Evolutionary conservation across 2,113 vertebrate species (phyloP).

Genomic region (Pitta sordida): DNA sequence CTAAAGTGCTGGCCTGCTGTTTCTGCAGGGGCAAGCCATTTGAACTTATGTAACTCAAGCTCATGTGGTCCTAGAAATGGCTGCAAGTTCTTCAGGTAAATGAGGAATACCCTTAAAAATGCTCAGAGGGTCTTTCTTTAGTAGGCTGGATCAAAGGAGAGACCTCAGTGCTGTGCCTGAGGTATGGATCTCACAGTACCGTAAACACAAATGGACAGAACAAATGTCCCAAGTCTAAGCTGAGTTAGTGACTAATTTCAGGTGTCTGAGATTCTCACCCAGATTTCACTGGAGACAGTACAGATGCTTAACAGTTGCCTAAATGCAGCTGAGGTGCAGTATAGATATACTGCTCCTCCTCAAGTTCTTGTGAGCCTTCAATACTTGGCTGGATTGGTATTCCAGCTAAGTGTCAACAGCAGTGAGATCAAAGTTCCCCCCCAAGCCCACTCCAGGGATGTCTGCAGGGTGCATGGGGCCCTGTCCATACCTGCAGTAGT

Average conservation of each 20-base stretch:
- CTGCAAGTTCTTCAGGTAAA: background rate
- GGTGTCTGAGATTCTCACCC: background rate
- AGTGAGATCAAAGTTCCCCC: background rate
- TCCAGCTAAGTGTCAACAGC: background rate
- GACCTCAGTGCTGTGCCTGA: background rate
- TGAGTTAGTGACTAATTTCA: background rate
- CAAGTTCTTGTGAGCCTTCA: background rate
- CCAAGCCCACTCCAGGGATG: background rate
- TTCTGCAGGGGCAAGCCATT: no score
- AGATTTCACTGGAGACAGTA: background rate
- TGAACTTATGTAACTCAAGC: background rate
- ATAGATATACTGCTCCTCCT: accelerated
- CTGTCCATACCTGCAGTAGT: constrained; percentile 69
- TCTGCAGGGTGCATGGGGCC: accelerated
- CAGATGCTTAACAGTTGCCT: background rate
- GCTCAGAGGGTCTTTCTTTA: background rate
- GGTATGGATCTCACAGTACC: background rate
- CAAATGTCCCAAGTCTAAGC: background rate
- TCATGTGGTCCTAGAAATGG: accelerated
- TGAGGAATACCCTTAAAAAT: background rate
- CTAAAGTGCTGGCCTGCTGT: background rate
- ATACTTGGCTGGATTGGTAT: background rate
- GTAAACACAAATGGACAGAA: background rate
- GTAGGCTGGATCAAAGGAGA: background rate
- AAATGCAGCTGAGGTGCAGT: background rate